Conservation (phyloP, 2,888 invertebrate species). For the Napeogenes inachia region DNA sequence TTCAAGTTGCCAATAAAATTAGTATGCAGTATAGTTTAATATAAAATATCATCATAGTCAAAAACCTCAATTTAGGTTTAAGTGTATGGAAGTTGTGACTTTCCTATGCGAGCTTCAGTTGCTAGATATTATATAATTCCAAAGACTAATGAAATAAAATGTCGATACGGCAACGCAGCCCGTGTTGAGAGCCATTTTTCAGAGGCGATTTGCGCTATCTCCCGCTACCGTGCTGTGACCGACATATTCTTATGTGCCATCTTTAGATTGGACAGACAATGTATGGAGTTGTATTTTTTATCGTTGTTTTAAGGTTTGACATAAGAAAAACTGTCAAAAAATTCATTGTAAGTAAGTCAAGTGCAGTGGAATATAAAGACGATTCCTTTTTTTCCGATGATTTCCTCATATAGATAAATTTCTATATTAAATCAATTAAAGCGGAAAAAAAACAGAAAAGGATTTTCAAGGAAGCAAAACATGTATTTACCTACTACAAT, state of each 20-base stretch:
- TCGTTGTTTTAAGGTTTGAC: neutral
- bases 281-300: constrained; percentile 35
- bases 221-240: constrained; percentile 65
- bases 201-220: constrained; percentile 61
- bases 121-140: neutral
- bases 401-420: too few relatives aligned
- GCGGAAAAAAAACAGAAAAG: too few relatives aligned
- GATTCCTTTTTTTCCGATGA: too few relatives aligned
- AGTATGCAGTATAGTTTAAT: too few relatives aligned
- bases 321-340: too few relatives aligned
- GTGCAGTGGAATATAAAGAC: too few relatives aligned
- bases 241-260: constrained; percentile 73
- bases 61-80: too few relatives aligned
- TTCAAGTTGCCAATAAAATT: too few relatives aligned
- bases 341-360: too few relatives aligned
- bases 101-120: neutral
- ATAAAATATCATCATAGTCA: too few relatives aligned
- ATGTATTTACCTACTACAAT: neutral
- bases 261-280: constrained; percentile 40
- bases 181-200: constrained; percentile 50
- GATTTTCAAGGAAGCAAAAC: neutral
- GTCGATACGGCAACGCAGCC: constrained; percentile 32
- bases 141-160: constrained; percentile 15
- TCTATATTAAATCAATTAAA: too few relatives aligned
- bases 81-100: too few relatives aligned